These are phyloP conservation scores for Clusia tigrina DNA, from an alignment of 2,888 invertebrate species.

Conservation along the genomic window DNA sequence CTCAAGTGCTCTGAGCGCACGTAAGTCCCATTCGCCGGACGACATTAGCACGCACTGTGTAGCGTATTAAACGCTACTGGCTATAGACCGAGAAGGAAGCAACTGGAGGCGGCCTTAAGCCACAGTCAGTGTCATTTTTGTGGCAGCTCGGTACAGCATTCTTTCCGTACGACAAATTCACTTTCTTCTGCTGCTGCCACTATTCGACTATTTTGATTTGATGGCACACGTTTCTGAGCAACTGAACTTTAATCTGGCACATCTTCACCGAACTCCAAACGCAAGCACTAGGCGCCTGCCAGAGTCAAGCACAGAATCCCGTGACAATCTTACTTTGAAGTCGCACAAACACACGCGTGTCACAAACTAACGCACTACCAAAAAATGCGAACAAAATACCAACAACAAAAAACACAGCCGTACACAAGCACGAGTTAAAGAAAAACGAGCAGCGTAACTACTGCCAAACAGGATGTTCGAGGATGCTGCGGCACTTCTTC, in stretches of 20 bases:
- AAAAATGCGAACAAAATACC: no score
- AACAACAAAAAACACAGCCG: background rate
- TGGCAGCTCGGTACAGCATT: background rate
- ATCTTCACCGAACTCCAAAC: background rate
- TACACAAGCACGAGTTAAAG: background rate
- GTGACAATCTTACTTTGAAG: background rate
- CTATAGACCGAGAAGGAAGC: background rate
- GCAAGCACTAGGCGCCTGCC: background rate
- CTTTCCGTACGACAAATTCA: no score
- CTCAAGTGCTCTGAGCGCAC: conserved; percentile 64
- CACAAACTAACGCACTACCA: no score
- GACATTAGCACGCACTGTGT: conserved; percentile 52
- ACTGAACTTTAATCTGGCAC: no score
- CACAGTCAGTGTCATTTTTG: background rate
- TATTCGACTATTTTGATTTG: no score
- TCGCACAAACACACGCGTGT: background rate
- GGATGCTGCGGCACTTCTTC: background rate
- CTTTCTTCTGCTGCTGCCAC: background rate
- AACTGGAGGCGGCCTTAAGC: background rate
- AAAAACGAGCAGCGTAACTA: background rate
- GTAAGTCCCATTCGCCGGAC: conserved; percentile 64
- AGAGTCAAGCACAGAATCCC: background rate
- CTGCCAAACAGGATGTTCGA: background rate
- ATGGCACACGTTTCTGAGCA: no score
- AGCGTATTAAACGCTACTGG: background rate